Conservation (phyloP, 2,797 vertebrate species). For the Gastrophryne carolinensis region DNA sequence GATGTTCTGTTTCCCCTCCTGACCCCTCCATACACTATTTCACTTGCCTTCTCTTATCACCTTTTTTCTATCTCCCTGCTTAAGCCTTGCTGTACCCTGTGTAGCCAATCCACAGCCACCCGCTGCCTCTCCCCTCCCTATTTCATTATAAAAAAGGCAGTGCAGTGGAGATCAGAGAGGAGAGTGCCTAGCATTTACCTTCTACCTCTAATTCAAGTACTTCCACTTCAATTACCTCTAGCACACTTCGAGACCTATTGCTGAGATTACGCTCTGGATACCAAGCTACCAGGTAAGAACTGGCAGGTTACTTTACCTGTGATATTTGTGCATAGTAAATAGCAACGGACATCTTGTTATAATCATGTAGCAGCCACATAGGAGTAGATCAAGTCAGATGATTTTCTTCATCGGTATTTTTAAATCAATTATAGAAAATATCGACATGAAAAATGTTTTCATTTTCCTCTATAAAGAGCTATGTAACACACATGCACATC, state of each 20-base stretch:
- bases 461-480: too few relatives aligned
- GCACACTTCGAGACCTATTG: conserved; percentile 63
- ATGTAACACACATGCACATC: too few relatives aligned
- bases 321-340: too few relatives aligned
- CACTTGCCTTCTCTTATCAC: conserved; percentile 67
- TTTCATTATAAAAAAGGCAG: conserved; percentile 79
- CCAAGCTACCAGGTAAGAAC: conserved; percentile 37
- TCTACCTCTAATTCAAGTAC: conserved; percentile 60
- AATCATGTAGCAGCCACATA: too few relatives aligned
- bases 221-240: conserved; percentile 59
- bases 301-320: neutral
- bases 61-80: conserved; percentile 71
- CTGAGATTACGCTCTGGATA: conserved; percentile 34
- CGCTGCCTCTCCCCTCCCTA: conserved; percentile 68
- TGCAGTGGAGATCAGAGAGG: conserved; percentile 68
- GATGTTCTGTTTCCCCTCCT: conserved; percentile 59
- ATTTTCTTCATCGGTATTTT: too few relatives aligned
- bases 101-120: conserved; percentile 73
- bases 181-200: conserved; percentile 60
- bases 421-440: too few relatives aligned
- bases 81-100: conserved; percentile 65
- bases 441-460: too few relatives aligned
- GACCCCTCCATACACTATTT: conserved; percentile 64
- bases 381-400: too few relatives aligned
- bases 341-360: too few relatives aligned